These are phyloP conservation scores for Hylia prasina DNA, from an alignment of 2,113 vertebrate species.

Conservation along the genomic window DNA sequence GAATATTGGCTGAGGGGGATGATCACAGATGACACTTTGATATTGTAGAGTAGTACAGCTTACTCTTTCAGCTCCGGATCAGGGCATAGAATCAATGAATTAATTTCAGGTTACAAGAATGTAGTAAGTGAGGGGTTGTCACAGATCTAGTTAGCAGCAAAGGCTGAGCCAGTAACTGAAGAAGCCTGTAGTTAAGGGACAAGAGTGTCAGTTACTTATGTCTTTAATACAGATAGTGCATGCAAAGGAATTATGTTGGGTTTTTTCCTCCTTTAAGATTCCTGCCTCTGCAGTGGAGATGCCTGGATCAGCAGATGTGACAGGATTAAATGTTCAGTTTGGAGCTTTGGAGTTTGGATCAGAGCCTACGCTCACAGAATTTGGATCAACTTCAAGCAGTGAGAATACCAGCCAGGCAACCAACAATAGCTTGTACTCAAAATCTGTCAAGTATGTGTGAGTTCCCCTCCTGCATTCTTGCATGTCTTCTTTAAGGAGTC, in stretches of 20 bases:
- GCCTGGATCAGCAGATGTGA: conserved; percentile 89
- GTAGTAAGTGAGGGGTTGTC: background rate
- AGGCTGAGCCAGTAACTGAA: background rate
- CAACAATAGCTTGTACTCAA: conserved; percentile 85
- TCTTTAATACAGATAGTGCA: background rate
- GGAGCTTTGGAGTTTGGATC: conserved; percentile 95
- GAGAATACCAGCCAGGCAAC: conserved; percentile 74
- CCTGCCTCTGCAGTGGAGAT: conserved; percentile 93
- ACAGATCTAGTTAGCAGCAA: background rate
- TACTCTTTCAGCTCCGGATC: background rate
- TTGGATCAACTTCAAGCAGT: conserved; percentile 77
- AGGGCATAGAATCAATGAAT: background rate
- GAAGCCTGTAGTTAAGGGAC: background rate
- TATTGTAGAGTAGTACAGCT: background rate
- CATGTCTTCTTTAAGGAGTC: background rate
- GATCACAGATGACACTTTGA: background rate
- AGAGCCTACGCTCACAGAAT: conserved; percentile 82
- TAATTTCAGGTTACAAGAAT: background rate
- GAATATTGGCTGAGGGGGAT: background rate
- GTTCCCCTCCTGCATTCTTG: background rate
- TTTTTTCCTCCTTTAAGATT: conserved; percentile 72
- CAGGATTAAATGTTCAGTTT: conserved; percentile 91
- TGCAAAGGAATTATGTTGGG: background rate
- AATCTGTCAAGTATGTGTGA: conserved; percentile 80
- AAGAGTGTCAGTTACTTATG: background rate